Base-by-base conservation (phyloP, 1,140 invertebrate genomes). In the Psix sp. region DNA sequence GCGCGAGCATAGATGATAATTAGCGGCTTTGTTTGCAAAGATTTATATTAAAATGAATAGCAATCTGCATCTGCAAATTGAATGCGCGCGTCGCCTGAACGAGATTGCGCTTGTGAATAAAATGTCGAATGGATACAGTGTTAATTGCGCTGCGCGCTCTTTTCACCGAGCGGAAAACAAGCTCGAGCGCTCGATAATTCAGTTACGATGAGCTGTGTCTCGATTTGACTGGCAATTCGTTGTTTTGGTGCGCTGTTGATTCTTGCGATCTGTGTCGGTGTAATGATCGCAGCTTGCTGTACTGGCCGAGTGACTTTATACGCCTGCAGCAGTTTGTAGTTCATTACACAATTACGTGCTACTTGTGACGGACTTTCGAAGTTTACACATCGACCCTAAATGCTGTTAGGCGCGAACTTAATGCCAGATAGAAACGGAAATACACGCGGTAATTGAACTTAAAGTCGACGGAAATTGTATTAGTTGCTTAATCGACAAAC, bases 31-130 rank as follows among this genome's bases (percentile, higher is more conserved):
- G 81, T 84, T 84, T 81, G 76, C 21, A 52, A 81, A 82, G 81
- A 82, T 85, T 86, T 84, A 80, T 84, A 85, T 85, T 84, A 84
- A 85, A 86, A 85, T 81, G 78, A 83, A 82, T 82, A 81, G 79
- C 79, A 84, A 84, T 85, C 80, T 81, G 83, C 81, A 83, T 85
- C 80, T 77, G 80, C 77, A 82, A 84, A 86, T 84, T 83, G 81
- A 84, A 84, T 84, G 76, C 65, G 66, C 75, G 51, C 62, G 52
- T 52, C 48, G 45, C 42, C 49, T 48, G 54, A 70, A 17, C 26
- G 24, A 43, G 59, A 33, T 63, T 49, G 67, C 56, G 63, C 63
- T 33, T 48, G 21, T 24, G 71, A 74, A 74, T 80, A 83, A 82
- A 83, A 82, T n/a, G n/a, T 82, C 80, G 79, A 83, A 77, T 79